Conservation (phyloP, 2,113 vertebrate genomes). For the Redunca redunca region DNA sequence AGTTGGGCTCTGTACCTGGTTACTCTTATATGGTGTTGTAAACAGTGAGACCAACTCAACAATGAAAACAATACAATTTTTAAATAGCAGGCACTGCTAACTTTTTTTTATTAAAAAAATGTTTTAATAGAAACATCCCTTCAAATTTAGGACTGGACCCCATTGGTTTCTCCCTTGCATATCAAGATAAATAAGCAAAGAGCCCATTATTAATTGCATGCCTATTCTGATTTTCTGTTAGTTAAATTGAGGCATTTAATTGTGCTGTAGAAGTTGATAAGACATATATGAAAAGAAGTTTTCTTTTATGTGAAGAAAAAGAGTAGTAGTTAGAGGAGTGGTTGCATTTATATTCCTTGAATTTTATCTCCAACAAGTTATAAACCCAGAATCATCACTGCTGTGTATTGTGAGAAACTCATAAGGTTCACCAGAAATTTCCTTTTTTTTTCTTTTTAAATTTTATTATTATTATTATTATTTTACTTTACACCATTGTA, state of each 20-base stretch:
- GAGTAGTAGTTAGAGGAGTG: not conserved
- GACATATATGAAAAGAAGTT: not conserved
- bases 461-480: too few relatives aligned
- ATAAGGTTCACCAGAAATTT: not conserved
- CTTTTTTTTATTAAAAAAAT: not conserved
- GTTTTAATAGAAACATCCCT: not conserved
- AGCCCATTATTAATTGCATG: not conserved
- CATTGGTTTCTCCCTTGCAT: not conserved
- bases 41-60: not conserved
- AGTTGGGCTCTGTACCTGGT: not conserved
- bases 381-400: not conserved
- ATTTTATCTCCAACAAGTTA: not conserved
- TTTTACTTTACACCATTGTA: too few relatives aligned
- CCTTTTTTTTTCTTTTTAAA: not conserved
- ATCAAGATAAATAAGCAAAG: conserved; percentile 18
- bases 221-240: not conserved
- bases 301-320: not conserved
- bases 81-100: not conserved
- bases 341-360: not conserved
- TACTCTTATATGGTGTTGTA: not conserved
- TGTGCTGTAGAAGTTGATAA: conserved; percentile 18
- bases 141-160: not conserved
- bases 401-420: not conserved
- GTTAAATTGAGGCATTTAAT: not conserved
- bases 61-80: not conserved